Base-by-base conservation (phyloP, 1,140 invertebrate species). In the Drosophila teissieri region DNA sequence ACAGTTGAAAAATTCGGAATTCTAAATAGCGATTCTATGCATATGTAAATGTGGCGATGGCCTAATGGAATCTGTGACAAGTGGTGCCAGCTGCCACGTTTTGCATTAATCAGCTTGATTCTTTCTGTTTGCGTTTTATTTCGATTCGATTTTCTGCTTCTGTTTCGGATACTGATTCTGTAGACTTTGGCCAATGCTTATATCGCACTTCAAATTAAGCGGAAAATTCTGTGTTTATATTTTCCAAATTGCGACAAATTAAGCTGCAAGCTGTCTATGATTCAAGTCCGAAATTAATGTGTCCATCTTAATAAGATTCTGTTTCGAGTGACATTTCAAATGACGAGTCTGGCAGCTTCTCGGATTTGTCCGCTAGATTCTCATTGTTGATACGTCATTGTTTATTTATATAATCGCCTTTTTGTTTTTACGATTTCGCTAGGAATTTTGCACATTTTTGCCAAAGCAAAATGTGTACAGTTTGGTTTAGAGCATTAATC, bases 1-100 rank as follows among this genome's bases (percentile, higher is more conserved):
- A 78, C 46, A 60, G 63, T 58, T 52, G 46, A 65, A 78, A 70
- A 37, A 74, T 81, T 44, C 81, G 31, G 3, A 31, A 31, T 31
- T 31, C 40, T 15, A 8, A 11, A 42, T 42, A 17, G 15, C 44
- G 31, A 67, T 77, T 83, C 58, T 45, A 62, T 19, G 19, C 19
- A 19, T 75, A 85, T 78, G 82, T 80, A 85, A 85, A 85, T 88
- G 37, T 42, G 77, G 73, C 73, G 84, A 89, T 88, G 80, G 89
- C 84, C 84, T 88, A 88, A 88, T 88, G 73, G 80, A 83, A 84
- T 73, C 76, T 80, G 80, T 89, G 84, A 84, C 83, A 88, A 88
- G 67, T 80, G 68, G 80, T 73, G 84, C 76, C 83, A 88, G 86
- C 80, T 88, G 80, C 60, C 63, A 65, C 55, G 55, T 70, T 89